Percentiles rank a stretch among this genome's conserved stretches.
Conservation (phyloP, 1,140 invertebrate genomes). For the Magallana gigas region DNA sequence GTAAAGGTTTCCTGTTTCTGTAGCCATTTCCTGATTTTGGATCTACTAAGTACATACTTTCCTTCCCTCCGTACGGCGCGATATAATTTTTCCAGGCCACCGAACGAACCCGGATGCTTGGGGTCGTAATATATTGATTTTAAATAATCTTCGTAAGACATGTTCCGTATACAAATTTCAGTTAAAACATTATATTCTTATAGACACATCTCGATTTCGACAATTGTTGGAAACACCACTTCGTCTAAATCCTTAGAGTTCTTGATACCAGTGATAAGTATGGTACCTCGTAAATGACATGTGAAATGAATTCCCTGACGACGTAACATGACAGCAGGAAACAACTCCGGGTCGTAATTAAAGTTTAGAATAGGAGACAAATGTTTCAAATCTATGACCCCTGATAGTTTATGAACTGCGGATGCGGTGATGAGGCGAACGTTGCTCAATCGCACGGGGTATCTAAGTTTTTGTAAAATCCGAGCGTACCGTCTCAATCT, state of each 20-base stretch:
- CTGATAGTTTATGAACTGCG: not conserved
- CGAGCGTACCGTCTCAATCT: slow-evolving; percentile 35
- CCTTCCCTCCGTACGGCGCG: slow-evolving; percentile 52
- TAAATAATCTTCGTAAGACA: slow-evolving; percentile 39
- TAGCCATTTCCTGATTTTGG: slow-evolving; percentile 54
- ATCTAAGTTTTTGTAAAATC: slow-evolving; percentile 34
- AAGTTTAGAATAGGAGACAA: not conserved
- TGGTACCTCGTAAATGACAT: not conserved
- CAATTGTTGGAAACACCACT: not conserved
- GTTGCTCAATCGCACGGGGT: not conserved
- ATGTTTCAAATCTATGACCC: not conserved
- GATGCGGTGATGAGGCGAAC: slow-evolving; percentile 34
- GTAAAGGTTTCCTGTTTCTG: slow-evolving; percentile 47
- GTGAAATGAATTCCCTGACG: slow-evolving; percentile 31
- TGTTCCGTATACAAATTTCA: not conserved
- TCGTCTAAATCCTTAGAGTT: slow-evolving; percentile 14
- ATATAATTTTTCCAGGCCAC: slow-evolving; percentile 50
- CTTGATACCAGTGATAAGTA: slow-evolving; percentile 43
- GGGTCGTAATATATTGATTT: slow-evolving; percentile 41
- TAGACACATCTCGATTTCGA: not conserved
- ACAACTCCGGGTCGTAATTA: slow-evolving; percentile 44
- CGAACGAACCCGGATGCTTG: slow-evolving; percentile 26
- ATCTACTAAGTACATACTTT: slow-evolving; percentile 53
- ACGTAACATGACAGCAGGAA: slow-evolving; percentile 37
- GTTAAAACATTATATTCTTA: not conserved